Conservation (phyloP, 2,888 invertebrate genomes). For the Drosophila neonasuta region DNA sequence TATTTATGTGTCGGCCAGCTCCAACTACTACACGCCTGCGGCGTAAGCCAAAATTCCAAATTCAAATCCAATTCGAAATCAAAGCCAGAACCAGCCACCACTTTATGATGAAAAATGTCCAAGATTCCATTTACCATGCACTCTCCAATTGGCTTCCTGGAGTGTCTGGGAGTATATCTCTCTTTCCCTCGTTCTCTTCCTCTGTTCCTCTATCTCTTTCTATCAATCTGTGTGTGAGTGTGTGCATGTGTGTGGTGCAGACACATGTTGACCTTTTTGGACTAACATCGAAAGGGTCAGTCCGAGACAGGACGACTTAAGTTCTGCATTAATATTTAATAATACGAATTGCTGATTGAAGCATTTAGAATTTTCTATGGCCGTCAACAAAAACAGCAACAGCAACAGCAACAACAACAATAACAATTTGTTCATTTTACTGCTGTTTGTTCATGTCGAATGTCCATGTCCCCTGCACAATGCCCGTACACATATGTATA, state of each 20-base stretch:
- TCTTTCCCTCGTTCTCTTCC: background rate
- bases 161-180: constrained; percentile 10
- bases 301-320: constrained; percentile 66
- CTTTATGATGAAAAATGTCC: constrained; percentile 75
- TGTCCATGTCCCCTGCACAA: constrained; percentile 28
- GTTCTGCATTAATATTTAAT: constrained; percentile 80
- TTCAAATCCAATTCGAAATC: constrained; percentile 77
- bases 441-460: constrained; percentile 52
- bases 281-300: constrained; percentile 66
- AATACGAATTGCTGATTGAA: constrained; percentile 79
- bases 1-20: constrained; percentile 70
- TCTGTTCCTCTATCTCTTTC: constrained; percentile 9
- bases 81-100: constrained; percentile 57
- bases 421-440: constrained; percentile 47
- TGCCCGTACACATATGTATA: constrained; percentile 7
- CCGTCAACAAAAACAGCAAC: constrained; percentile 27
- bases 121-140: constrained; percentile 64
- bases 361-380: constrained; percentile 66
- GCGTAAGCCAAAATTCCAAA: constrained; percentile 73
- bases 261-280: constrained; percentile 62
- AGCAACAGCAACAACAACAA: constrained; percentile 35
- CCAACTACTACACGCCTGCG: constrained; percentile 41
- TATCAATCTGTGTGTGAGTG: constrained; percentile 12
- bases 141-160: constrained; percentile 36
- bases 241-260: constrained; percentile 25